These are phyloP conservation scores for Adelosebastes latens DNA, from an alignment of 2,797 vertebrate genomes.

Conservation along the genomic window DNA sequence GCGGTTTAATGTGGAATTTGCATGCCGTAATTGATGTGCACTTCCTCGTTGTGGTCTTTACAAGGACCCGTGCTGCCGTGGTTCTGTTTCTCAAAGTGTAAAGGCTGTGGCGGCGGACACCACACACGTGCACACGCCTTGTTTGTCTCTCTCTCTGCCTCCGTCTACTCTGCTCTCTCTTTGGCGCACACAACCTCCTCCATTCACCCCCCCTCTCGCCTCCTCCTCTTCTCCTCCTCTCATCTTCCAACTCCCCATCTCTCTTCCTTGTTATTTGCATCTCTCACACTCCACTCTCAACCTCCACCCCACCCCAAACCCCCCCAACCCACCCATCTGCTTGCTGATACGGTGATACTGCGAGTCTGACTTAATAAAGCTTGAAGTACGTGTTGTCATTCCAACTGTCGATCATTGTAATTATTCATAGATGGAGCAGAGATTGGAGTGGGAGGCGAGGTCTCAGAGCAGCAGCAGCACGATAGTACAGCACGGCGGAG, in stretches of 20 bases:
- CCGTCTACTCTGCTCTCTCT: slow-evolving; percentile 8
- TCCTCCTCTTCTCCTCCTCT: slow-evolving; percentile 13
- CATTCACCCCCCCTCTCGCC: background rate
- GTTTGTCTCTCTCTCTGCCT: slow-evolving; percentile 13
- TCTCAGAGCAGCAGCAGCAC: slow-evolving; percentile 70
- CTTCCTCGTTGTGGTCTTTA: slow-evolving; percentile 31
- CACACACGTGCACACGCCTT: background rate
- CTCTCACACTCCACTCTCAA: slow-evolving; percentile 21
- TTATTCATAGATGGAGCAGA: slow-evolving; percentile 80
- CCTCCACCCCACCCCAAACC: background rate
- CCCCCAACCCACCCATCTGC: slow-evolving; percentile 53
- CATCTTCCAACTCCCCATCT: slow-evolving; percentile 45
- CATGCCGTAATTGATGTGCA: slow-evolving; percentile 49
- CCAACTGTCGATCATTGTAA: slow-evolving; percentile 81
- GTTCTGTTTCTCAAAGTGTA: slow-evolving; percentile 12
- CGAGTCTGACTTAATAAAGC: slow-evolving; percentile 80
- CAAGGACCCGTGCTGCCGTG: slow-evolving; percentile 23
- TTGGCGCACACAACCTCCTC: slow-evolving; percentile 15
- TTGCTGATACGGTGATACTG: slow-evolving; percentile 66
- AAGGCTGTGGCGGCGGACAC: background rate
- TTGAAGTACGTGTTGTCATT: slow-evolving; percentile 79
- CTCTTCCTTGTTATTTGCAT: slow-evolving; percentile 59
- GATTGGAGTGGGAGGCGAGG: slow-evolving; percentile 76
- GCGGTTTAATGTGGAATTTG: slow-evolving; percentile 52
- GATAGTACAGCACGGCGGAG: slow-evolving; percentile 48